Percentiles rank a stretch among this genome's conserved stretches.
Evolutionary conservation across 1,140 invertebrate species (phyloP).

Genomic region (Drosophila teissieri): DNA sequence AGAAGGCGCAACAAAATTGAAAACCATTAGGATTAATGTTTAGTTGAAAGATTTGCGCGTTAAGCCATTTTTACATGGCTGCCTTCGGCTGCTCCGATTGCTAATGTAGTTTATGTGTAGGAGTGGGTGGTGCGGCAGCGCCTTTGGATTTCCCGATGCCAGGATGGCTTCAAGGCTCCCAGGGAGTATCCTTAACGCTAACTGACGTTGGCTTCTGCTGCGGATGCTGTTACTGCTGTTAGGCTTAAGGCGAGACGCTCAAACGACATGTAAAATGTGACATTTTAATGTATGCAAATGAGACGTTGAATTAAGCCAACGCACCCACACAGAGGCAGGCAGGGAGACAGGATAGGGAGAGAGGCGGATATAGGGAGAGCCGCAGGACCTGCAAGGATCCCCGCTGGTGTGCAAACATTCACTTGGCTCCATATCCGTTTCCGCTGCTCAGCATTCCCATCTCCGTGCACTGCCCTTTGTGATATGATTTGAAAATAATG

Average conservation of each 20-base stretch:
- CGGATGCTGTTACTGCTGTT: constrained; percentile 53
- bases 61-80: constrained; percentile 81
- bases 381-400: constrained; percentile 7
- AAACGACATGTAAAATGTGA: constrained; percentile 83
- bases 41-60: constrained; percentile 82
- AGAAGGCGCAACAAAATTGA: constrained; percentile 74
- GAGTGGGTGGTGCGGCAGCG: not conserved
- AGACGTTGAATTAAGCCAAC: constrained; percentile 79
- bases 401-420: constrained; percentile 59
- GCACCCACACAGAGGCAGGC: constrained; percentile 44
- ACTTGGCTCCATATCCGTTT: constrained; percentile 74
- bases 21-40: constrained; percentile 83
- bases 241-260: constrained; percentile 75
- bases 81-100: constrained; percentile 67
- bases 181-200: constrained; percentile 67
- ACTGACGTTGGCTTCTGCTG: constrained; percentile 64
- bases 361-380: not conserved
- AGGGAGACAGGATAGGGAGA: not conserved
- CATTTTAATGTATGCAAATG: constrained; percentile 84
- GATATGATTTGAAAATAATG: constrained; percentile 84
- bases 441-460: constrained; percentile 40
- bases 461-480: constrained; percentile 38
- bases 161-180: constrained; percentile 4
- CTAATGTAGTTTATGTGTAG: constrained; percentile 82
- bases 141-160: not conserved